Percentiles rank a stretch among this genome's conserved stretches.
phyloP scores from a whole-genome alignment of 2,888 invertebrate species.

The Xanthorhoe designata region DNA sequence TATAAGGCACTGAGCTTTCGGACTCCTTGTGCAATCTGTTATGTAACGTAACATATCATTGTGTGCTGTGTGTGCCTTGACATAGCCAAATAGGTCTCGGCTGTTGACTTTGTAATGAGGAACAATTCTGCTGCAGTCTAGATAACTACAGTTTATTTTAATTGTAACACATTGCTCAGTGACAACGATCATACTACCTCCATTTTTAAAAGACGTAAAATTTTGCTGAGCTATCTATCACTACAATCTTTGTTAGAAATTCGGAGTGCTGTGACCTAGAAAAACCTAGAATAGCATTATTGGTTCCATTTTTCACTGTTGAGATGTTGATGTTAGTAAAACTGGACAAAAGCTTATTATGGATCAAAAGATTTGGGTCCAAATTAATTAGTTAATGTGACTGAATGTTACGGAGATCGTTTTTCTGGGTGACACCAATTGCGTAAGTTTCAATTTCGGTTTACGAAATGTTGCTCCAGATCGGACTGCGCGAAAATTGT shows the following conservation, averaged over 20 bases:
- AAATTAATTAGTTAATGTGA: no score
- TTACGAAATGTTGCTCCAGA: conserved; percentile 10
- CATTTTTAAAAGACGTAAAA: no score
- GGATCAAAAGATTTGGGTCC: background rate
- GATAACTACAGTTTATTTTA: background rate
- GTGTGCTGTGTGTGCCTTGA: conserved; percentile 26
- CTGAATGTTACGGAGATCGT: background rate
- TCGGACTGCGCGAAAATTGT: background rate
- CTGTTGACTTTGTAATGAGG: conserved; percentile 28
- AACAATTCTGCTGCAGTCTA: conserved; percentile 5
- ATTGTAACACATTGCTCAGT: no score
- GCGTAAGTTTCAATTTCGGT: conserved; percentile 8
- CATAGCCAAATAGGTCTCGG: conserved; percentile 30
- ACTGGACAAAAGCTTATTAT: background rate
- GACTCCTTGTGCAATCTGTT: conserved; percentile 16
- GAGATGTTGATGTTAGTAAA: background rate
- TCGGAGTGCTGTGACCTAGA: no score
- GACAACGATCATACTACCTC: no score
- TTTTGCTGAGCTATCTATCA: no score
- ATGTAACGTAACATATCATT: conserved; percentile 11
- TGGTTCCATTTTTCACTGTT: background rate
- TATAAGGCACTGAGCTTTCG: conserved; percentile 25
- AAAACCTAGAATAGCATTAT: background rate
- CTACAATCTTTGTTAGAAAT: no score
- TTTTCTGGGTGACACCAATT: background rate